A percentile compares a stretch with the other conserved stretches of the same genome.
These are phyloP conservation scores for Hoplostethus atlanticus DNA, from an alignment of 2,797 vertebrate genomes.

Conservation along the genomic window DNA sequence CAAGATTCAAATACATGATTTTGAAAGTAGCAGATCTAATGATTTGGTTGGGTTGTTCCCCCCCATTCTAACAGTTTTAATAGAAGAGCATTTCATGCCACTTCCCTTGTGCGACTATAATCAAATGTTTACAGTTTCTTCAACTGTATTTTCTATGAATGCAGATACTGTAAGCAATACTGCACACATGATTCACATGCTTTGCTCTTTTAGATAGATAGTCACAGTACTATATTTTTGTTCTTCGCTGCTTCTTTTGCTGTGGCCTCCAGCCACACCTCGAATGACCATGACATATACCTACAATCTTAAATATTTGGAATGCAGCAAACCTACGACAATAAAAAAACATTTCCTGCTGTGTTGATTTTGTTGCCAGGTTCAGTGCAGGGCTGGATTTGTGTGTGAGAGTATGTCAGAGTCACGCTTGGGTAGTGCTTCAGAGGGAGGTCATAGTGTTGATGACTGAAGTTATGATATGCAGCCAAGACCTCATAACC, in stretches of 20 bases:
- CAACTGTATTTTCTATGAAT: background rate
- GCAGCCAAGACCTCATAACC: conserved; percentile 20
- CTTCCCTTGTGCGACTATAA: conserved; percentile 53
- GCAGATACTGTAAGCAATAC: background rate
- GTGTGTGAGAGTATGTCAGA: conserved; percentile 16
- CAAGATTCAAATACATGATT: too few species aligned
- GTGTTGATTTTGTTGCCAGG: conserved; percentile 25
- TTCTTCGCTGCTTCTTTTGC: background rate
- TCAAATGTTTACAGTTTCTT: conserved; percentile 12
- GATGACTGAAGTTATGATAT: conserved; percentile 14
- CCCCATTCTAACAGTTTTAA: background rate
- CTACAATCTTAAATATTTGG: conserved; percentile 40
- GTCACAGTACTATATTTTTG: conserved; percentile 38
- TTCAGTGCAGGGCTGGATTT: conserved; percentile 23
- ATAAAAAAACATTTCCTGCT: conserved; percentile 36
- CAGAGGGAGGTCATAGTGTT: background rate
- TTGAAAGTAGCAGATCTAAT: too few species aligned
- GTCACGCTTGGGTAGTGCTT: background rate
- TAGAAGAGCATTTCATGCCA: conserved; percentile 4
- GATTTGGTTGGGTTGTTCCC: background rate
- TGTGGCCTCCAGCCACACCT: background rate
- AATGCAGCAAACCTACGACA: conserved; percentile 54
- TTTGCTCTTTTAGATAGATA: conserved; percentile 42
- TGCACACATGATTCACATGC: background rate
- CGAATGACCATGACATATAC: conserved; percentile 4